A percentile compares a stretch with the other conserved stretches of the same genome.
Evolutionary conservation across 2,113 vertebrate genomes (phyloP).

Genomic region (Python bivittatus): DNA sequence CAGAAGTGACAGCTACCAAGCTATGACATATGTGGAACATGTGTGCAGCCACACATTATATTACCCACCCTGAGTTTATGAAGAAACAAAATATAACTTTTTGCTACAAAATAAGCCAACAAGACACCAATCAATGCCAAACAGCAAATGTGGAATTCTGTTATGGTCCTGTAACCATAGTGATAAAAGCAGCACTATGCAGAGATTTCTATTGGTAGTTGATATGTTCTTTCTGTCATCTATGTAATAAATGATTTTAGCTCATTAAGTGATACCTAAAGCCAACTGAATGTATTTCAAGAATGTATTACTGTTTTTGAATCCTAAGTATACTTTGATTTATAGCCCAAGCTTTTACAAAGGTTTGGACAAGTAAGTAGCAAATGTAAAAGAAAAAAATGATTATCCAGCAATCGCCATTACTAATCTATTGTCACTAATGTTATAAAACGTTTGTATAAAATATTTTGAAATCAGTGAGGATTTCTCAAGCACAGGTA

Average conservation of each 20-base stretch:
- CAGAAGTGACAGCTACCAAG: slow-evolving; percentile 12
- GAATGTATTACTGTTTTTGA: neutral
- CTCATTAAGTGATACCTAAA: neutral
- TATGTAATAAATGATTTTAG: neutral
- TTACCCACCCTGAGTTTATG: neutral
- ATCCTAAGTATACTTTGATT: neutral
- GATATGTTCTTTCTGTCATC: neutral
- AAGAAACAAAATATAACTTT: neutral
- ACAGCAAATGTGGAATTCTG: neutral
- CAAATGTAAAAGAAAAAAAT: neutral
- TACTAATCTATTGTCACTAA: neutral
- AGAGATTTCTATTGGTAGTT: neutral
- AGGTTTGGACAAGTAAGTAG: neutral
- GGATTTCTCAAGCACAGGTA: neutral
- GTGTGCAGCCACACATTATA: neutral
- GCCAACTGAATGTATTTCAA: neutral
- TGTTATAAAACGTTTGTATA: neutral
- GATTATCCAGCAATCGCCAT: neutral
- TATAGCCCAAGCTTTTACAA: neutral
- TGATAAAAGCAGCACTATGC: neutral
- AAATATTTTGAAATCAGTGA: neutral
- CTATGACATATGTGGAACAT: neutral
- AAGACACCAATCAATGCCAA: neutral
- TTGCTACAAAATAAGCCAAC: neutral
- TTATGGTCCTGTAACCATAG: neutral